Evolutionary conservation across 2,888 invertebrate species (phyloP).

Genomic region (Agrotis segetum): DNA sequence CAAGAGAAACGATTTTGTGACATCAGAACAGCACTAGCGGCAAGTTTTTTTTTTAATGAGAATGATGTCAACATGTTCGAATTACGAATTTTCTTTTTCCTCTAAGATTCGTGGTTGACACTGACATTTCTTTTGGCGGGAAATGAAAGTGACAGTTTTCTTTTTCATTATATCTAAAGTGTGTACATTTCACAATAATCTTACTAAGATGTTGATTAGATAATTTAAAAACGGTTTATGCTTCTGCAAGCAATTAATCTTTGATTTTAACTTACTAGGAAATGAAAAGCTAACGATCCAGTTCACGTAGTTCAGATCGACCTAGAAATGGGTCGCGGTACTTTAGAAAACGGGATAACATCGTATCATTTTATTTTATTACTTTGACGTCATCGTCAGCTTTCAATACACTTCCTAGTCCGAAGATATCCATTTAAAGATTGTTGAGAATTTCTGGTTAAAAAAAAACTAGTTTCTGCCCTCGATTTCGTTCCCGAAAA

Average conservation of each 20-base stretch:
- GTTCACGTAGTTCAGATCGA: background rate
- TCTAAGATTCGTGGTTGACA: background rate
- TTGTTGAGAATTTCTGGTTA: background rate
- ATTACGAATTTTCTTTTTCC: constrained; percentile 32
- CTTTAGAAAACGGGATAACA: constrained; percentile 1
- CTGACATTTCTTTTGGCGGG: background rate
- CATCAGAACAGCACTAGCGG: constrained; percentile 49
- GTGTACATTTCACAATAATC: no score
- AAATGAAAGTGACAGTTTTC: background rate
- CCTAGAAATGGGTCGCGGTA: constrained; percentile 11
- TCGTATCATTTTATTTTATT: constrained; percentile 18
- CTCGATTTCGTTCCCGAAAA: no score
- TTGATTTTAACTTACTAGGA: constrained; percentile 11
- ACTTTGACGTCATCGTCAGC: constrained; percentile 1
- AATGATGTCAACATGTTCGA: constrained; percentile 16
- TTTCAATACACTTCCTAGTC: constrained; percentile 12
- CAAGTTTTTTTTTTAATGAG: constrained; percentile 12
- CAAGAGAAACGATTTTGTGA: constrained; percentile 34
- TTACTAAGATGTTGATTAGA: background rate
- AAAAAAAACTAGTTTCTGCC: background rate
- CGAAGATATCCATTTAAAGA: background rate
- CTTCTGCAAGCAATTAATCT: background rate
- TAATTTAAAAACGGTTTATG: background rate
- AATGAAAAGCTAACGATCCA: constrained; percentile 18
- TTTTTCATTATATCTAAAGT: background rate